A percentile compares a stretch with the other conserved stretches of the same genome.
Evolutionary conservation across 2,888 invertebrate species (phyloP).

Genomic region (Podabrus alpinus): DNA sequence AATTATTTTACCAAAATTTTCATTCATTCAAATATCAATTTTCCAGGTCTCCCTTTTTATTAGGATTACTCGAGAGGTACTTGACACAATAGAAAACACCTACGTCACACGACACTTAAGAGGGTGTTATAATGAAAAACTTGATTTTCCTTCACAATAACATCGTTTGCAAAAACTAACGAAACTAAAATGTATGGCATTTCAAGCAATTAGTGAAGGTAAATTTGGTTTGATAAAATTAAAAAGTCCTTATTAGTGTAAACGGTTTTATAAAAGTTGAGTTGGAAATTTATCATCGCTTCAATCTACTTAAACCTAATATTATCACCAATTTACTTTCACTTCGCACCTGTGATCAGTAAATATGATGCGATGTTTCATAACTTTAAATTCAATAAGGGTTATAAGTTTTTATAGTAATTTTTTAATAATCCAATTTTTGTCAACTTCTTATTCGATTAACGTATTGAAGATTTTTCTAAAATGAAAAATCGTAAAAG

Average conservation of each 20-base stretch:
- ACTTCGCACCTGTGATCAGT: slow-evolving; percentile 50
- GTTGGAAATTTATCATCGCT: slow-evolving; percentile 20
- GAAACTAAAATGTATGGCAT: background rate
- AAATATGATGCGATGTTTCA: slow-evolving; percentile 20
- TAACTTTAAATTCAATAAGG: slow-evolving; percentile 43
- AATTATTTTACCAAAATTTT: background rate
- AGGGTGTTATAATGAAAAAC: background rate
- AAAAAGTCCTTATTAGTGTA: background rate
- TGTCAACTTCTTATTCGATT: slow-evolving; percentile 7
- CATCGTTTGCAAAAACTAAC: background rate
- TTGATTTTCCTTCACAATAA: background rate
- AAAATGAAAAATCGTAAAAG: background rate
- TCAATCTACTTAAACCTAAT: slow-evolving; percentile 44
- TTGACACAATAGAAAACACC: background rate
- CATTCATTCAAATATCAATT: background rate
- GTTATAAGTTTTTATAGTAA: slow-evolving; percentile 26
- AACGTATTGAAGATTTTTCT: slow-evolving; percentile 3
- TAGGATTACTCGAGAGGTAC: background rate
- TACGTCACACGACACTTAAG: background rate
- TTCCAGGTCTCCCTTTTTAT: background rate
- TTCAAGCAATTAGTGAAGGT: background rate
- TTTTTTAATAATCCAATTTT: slow-evolving; percentile 16
- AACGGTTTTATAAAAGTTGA: background rate
- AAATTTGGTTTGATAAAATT: background rate
- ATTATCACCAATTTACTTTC: slow-evolving; percentile 47